Conservation (phyloP, 2,113 vertebrate species). For the Xenotilapia longispinis region DNA sequence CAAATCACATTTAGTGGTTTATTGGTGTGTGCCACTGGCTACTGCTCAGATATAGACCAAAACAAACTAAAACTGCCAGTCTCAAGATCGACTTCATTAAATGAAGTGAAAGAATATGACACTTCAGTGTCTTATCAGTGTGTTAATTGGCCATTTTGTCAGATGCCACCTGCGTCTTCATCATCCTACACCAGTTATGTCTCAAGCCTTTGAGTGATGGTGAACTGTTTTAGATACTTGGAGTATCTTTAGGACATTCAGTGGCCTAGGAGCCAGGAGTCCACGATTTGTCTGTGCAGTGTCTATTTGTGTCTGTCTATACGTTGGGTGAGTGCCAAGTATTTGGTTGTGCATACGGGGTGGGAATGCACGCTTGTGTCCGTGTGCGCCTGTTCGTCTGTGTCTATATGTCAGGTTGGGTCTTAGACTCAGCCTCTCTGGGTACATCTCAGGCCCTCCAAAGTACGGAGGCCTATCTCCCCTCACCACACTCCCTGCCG, state of each 20-base stretch:
- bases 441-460: too few relatives aligned
- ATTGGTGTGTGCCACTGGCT: background rate
- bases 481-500: too few relatives aligned
- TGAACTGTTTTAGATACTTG: background rate
- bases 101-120: background rate
- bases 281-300: background rate
- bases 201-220: background rate
- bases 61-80: background rate
- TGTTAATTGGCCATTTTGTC: background rate
- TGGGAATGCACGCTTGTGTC: too few relatives aligned
- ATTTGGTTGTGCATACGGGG: too few relatives aligned
- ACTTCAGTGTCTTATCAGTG: background rate
- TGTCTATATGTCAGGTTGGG: too few relatives aligned
- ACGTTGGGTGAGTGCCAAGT: too few relatives aligned
- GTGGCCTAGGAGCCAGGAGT: background rate
- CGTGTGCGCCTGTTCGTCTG: too few relatives aligned
- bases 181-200: background rate
- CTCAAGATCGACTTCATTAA: background rate
- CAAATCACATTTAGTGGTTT: background rate
- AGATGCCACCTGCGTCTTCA: background rate
- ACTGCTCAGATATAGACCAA: background rate
- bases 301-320: too few relatives aligned
- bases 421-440: too few relatives aligned
- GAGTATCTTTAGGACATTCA: background rate
- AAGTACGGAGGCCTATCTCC: too few relatives aligned